Conservation (phyloP, 2,113 vertebrate genomes). For the Pangasianodon hypophthalmus region DNA sequence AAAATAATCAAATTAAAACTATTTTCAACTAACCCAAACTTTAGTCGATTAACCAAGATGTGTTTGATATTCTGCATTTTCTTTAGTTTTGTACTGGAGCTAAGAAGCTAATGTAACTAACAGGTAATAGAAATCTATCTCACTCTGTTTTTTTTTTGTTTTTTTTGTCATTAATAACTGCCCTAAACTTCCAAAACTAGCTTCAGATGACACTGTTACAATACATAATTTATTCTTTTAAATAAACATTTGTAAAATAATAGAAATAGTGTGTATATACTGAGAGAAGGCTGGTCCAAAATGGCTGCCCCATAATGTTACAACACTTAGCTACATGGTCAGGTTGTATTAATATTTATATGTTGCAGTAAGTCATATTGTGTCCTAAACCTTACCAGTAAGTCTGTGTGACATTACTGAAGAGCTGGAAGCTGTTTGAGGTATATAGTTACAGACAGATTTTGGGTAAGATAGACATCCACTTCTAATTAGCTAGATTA, state of each 20-base stretch:
- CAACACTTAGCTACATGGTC: not conserved
- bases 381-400: not conserved
- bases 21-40: not conserved
- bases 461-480: not conserved
- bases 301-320: not conserved
- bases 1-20: not conserved
- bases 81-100: not conserved
- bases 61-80: not conserved
- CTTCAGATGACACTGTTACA: not conserved
- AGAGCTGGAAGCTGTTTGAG: not conserved
- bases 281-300: not conserved
- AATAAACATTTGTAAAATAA: not conserved
- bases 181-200: not conserved
- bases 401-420: not conserved
- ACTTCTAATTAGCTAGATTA: not conserved
- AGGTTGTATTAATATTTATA: not conserved
- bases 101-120: not conserved
- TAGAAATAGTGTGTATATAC: not conserved
- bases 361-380: not conserved
- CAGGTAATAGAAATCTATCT: not conserved
- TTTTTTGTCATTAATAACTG: not conserved
- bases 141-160: not conserved
- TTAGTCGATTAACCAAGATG: not conserved
- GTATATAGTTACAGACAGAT: not conserved
- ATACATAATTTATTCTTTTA: not conserved